Base-by-base conservation (phyloP, 2,113 vertebrate species). In the Arizona elegans region DNA sequence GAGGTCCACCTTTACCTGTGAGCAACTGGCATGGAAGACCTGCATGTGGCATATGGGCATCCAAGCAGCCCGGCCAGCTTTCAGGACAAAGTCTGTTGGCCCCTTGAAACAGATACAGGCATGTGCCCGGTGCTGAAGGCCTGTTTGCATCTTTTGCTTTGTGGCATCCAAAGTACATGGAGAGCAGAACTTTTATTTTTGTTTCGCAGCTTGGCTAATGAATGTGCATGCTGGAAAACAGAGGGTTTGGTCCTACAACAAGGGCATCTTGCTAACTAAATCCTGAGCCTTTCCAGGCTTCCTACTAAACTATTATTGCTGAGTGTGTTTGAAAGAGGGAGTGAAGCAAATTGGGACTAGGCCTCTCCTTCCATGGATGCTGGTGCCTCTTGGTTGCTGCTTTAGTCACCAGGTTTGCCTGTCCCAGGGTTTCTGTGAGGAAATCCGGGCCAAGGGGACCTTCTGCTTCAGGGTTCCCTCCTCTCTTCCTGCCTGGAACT, bases 331-430 rank as follows among this genome's bases (percentile, higher is more conserved):
- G 93, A 59, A 59, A 85, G 5, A 26, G 8, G 4, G 12, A 10
- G 2, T 1, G 9, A 19, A 33, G 9, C 21, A 9, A 86, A 86
- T 87, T 24, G 56, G 38, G 38, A n/a, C 38, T 5, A 15, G 62
- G 43, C 12, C 95, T 94, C 59, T 24, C 1, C 93, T 94, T n/a
- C 5, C 5, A 47, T n/a, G 33, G 19, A 62, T 90, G n/a, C 33
- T 3, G 0, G 91, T 94, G 52, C 87, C 54, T 59, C 87, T 92
- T 23, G 55, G 62, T 11, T 58, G 15, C 9, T 11, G 26, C 24
- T 93, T 54, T 93, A 43, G 62, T 23, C 87, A 94, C 85, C 91
- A n/a, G 7, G 93, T 94, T 5, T 91, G 92, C 94, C 95, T 95
- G 47, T 50, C 47, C 43, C 19, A 24, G 93, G 19, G 0, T 91